Base-by-base conservation (phyloP, 2,113 vertebrate species). In the Tenrec ecaudatus region DNA sequence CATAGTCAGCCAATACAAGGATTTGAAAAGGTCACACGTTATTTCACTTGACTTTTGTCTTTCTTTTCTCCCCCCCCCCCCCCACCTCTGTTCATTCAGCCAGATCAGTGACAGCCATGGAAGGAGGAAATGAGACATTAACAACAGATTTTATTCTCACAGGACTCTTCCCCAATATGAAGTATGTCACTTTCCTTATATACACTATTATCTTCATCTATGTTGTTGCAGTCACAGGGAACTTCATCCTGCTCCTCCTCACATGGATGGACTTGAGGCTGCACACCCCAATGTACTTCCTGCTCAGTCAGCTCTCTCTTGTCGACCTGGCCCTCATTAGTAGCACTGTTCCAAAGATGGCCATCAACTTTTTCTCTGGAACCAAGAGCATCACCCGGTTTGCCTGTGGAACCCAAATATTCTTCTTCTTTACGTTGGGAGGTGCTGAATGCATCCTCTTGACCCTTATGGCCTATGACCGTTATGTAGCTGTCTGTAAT, bases 401-500 rank as follows among this genome's bases (percentile, higher is more conserved):
- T 27, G 89, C 75, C 43, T 96, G 91, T 86, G 95, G 86, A 58
- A 64, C 64, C 2, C 94, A 97, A 69, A 40, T 96, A 11, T 95
- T 95, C 87, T 95, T 90, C 36, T 93, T 79, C 3, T 23, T 95
- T 64, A 92, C 81, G 29, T 47, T 94, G 76, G 94, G 82, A 33
- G 78, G 68, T 83, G 91, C 73, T 73, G 90, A 94, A 62, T 92
- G 82, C 47, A 88, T 96, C 23, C 79, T 96, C 47, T 62, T 95
- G 89, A 95, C 86, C 4, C 43, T 95, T 31, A 95, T 97, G 95
- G 71, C 86, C 17, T 96, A 64, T 86, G 92, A 94, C 11, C 64
- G 15, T 31, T 91, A 91, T 27, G 69, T 92, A n/a, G 87, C 89
- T 88, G 25, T 96, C n/a, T 96, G 89, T 60, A 90, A 92, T 47